These are phyloP conservation scores for Phrynocephalus guinanensis DNA, from an alignment of 2,797 vertebrate species.

Conservation along the genomic window DNA sequence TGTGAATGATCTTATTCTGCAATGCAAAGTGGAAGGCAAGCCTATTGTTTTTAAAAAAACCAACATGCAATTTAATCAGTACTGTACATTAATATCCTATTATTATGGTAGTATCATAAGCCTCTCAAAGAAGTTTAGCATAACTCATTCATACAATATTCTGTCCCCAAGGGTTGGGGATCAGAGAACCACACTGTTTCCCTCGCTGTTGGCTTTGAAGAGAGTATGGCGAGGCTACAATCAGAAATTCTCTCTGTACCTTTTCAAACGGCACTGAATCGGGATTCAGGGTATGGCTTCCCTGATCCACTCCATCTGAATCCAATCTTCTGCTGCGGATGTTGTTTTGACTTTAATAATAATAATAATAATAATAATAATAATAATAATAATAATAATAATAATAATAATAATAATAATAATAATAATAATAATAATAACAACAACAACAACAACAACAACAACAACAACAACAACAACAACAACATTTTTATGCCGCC, in stretches of 20 bases:
- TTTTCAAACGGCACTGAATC: not conserved
- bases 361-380: too few species aligned
- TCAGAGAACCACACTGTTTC: not conserved
- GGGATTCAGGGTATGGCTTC: too few species aligned
- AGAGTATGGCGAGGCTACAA: not conserved
- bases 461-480: too few species aligned
- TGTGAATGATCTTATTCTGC: not conserved
- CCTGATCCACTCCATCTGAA: not conserved
- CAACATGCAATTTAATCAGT: not conserved
- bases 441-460: too few species aligned
- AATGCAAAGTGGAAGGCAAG: not conserved
- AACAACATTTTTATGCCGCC: too few species aligned
- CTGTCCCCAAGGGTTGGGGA: fast-evolving
- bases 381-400: too few species aligned
- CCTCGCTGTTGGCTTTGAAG: not conserved
- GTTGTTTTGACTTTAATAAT: too few species aligned
- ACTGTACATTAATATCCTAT: conserved; percentile 21
- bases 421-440: too few species aligned
- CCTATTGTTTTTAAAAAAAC: conserved; percentile 12
- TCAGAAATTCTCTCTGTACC: not conserved
- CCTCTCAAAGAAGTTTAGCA: not conserved
- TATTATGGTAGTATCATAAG: not conserved
- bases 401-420: too few species aligned
- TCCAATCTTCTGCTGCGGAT: too few species aligned
- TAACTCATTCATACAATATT: not conserved